A percentile compares a stretch with the other conserved stretches of the same genome.
Conservation (phyloP, 1,140 invertebrate species). For the Drosophila arizonae region DNA sequence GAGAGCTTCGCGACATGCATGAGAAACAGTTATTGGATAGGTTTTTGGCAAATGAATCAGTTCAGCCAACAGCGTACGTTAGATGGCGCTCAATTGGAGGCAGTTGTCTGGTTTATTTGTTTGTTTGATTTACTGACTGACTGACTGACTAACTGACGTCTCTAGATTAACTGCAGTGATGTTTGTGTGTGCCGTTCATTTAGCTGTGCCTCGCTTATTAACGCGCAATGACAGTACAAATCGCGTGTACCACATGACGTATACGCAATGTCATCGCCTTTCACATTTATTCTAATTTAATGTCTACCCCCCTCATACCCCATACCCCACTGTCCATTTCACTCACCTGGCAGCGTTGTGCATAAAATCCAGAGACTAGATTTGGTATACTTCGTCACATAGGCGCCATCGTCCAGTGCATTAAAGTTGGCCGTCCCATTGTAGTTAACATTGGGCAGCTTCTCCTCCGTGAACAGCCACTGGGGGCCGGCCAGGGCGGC, state of each 20-base stretch:
- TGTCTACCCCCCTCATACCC: too few relatives aligned
- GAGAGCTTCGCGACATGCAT: neutral
- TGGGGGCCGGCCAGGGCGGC: slow-evolving; percentile 80
- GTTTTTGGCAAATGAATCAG: slow-evolving; percentile 44
- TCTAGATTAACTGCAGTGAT: slow-evolving; percentile 6
- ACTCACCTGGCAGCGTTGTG: slow-evolving; percentile 74
- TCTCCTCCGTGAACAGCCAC: slow-evolving; percentile 82
- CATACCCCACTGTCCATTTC: neutral
- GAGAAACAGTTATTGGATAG: neutral
- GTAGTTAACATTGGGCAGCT: slow-evolving; percentile 74
- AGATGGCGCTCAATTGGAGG: slow-evolving; percentile 20
- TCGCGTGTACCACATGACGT: slow-evolving; percentile 14
- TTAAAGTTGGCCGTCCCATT: slow-evolving; percentile 81
- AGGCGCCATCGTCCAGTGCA: slow-evolving; percentile 76
- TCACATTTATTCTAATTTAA: slow-evolving; percentile 25
- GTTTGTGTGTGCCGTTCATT: slow-evolving; percentile 18
- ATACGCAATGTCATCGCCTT: slow-evolving; percentile 32
- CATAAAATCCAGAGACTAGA: slow-evolving; percentile 82
- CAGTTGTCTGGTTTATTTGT: slow-evolving; percentile 23
- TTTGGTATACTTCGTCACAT: slow-evolving; percentile 78
- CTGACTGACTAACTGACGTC: neutral
- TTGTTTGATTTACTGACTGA: slow-evolving; percentile 27
- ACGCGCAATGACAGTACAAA: neutral
- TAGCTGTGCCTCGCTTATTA: too few relatives aligned
- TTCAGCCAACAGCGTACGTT: neutral